These are phyloP conservation scores for Scaptomyza cyrtandrae DNA, from an alignment of 2,888 invertebrate species.

Conservation along the genomic window DNA sequence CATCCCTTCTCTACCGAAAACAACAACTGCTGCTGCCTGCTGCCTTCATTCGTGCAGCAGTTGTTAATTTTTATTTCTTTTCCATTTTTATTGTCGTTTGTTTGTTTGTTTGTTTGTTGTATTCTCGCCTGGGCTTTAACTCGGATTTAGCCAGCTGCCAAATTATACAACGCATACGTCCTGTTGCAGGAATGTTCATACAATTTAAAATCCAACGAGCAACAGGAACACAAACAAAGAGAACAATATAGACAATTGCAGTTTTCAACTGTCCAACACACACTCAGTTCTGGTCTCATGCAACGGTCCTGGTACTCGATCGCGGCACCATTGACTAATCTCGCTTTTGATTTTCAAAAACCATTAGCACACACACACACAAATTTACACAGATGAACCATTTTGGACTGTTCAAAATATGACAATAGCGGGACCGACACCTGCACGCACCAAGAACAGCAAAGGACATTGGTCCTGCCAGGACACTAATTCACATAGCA, in stretches of 20 bases:
- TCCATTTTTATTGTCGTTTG: constrained; percentile 23
- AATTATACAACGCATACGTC: constrained; percentile 53
- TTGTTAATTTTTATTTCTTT: constrained; percentile 59
- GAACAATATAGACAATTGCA: constrained; percentile 36
- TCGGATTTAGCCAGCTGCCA: constrained; percentile 51
- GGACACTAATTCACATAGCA: constrained; percentile 61
- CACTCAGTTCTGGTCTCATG: background rate
- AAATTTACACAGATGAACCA: constrained; percentile 40
- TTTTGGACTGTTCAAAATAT: constrained; percentile 20
- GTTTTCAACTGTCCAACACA: constrained; percentile 14
- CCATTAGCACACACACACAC: constrained; percentile 60
- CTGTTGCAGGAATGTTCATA: constrained; percentile 42
- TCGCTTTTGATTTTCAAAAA: constrained; percentile 66
- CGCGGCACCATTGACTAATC: constrained; percentile 67
- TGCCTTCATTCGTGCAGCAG: constrained; percentile 57
- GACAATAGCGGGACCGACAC: constrained; percentile 57
- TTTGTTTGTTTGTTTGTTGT: constrained; percentile 15
- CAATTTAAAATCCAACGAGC: constrained; percentile 43
- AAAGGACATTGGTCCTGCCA: constrained; percentile 9
- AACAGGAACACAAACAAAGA: constrained; percentile 3
- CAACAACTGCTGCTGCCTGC: background rate
- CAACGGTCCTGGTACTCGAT: constrained; percentile 56
- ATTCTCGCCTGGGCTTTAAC: constrained; percentile 52
- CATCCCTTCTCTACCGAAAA: constrained; percentile 6
- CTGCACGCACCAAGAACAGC: constrained; percentile 33